Evolutionary conservation across 2,797 vertebrate genomes (phyloP), one percentile per base, ranked within the genome.

Genomic region (Sebastes itinus): DNA sequence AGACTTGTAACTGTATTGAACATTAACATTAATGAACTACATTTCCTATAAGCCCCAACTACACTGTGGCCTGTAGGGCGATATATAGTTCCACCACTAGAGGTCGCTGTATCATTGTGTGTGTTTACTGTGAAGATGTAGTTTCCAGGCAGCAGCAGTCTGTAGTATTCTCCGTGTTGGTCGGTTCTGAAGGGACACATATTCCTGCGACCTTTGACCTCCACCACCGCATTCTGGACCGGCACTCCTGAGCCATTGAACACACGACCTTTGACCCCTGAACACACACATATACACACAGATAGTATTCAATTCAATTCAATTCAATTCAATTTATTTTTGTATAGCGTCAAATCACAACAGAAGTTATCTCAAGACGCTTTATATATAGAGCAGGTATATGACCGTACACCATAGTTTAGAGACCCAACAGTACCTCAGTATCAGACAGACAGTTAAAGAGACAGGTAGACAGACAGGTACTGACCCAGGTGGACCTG

Each of bases 191-290:
- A 99, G 0, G 97, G 97, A 87, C 96, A 97, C 73, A 97, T 22
- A 1, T 98, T 98, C 4, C 49, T 86, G 60, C 97, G 96, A 67
- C 96, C 97, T 83, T 88, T 54, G 66, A 97, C 95, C 90, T 98
- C 97, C 77, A 99, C 97, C 0, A 96, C 92, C 2, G 96, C 97
- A 0, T 96, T 94, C 64, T 95, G 91, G 27, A 97, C 93, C 1
- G 97, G 96, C 46, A 85, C 78, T 10, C 96, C 94, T 0, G 93
- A 85, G 6, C 82, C 77, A 62, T 97, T 93, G 11, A 97, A 91
- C 77, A 99, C 97, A 75, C 94, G 97, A 58, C 98, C 98, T 91
- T 99, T 99, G 77, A 99, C 87, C 78, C 98, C 98, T 99, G 61
- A 63, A 74, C 3, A 70, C 49, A 79, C 1, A 68, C 35, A 73